Conservation (phyloP, 2,113 vertebrate species). For the Dipodomys spectabilis region DNA sequence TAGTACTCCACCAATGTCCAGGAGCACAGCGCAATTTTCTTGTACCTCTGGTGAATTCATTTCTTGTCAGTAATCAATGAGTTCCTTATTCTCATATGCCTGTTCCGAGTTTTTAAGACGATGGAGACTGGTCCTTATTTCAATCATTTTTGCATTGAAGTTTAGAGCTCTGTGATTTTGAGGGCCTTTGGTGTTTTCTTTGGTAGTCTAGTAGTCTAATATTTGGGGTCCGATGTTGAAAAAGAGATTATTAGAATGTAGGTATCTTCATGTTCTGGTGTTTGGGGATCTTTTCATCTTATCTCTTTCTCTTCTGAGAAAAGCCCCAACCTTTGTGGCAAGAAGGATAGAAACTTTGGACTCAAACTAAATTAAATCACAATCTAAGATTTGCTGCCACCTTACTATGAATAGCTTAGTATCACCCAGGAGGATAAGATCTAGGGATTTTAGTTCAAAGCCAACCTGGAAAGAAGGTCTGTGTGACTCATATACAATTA, state of each 20-base stretch:
- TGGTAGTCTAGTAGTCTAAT: background rate
- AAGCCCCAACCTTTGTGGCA: background rate
- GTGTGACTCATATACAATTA: too few species aligned
- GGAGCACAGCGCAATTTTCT: conserved; percentile 9
- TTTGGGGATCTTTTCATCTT: background rate
- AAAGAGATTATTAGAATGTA: background rate
- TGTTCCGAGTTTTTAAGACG: background rate
- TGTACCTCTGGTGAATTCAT: background rate
- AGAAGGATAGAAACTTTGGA: background rate
- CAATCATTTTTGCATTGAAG: background rate
- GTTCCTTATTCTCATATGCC: background rate
- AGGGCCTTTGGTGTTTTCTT: background rate
- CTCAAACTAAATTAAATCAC: conserved; percentile 16
- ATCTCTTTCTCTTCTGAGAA: conserved; percentile 11
- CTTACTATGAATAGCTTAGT: background rate
- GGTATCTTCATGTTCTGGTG: background rate
- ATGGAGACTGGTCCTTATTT: background rate
- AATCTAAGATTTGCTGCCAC: background rate
- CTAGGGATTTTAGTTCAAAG: too few species aligned
- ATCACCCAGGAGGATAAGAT: too few species aligned
- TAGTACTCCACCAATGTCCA: background rate
- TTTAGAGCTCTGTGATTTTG: background rate
- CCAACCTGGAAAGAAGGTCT: too few species aligned
- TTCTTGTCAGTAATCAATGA: background rate
- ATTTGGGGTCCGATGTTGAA: background rate